phyloP scores from a whole-genome alignment of 2,888 invertebrate genomes.

The Hanleya hanleyi region DNA sequence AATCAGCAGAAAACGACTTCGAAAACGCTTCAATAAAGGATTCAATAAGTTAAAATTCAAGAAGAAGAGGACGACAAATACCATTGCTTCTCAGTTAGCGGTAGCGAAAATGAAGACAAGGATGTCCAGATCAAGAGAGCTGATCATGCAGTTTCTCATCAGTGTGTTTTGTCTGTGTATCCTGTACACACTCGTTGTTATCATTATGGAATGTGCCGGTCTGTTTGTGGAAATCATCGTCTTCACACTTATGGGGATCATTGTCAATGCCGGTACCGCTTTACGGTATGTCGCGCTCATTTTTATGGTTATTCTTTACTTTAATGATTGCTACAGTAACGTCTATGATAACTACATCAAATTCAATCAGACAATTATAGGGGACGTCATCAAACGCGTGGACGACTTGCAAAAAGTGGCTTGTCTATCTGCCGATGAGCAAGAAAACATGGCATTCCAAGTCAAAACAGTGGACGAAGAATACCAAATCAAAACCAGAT shows the following conservation, averaged over 20 bases:
- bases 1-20: not conserved
- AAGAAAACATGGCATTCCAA: constrained; percentile 40
- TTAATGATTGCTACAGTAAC: constrained; percentile 48
- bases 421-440: constrained; percentile 17
- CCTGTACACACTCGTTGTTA: constrained; percentile 22
- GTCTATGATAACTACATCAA: constrained; percentile 51
- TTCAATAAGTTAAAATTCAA: not conserved
- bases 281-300: constrained; percentile 36
- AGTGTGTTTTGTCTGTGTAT: not conserved
- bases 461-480: constrained; percentile 28
- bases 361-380: constrained; percentile 46
- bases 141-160: not conserved
- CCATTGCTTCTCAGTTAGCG: not conserved
- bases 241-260: constrained; percentile 42
- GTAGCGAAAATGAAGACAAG: not conserved
- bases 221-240: constrained; percentile 39
- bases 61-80: not conserved
- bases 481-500: constrained; percentile 15
- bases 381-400: constrained; percentile 34
- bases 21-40: constrained; percentile 2
- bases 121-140: not conserved
- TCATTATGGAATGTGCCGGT: constrained; percentile 42
- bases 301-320: constrained; percentile 43
- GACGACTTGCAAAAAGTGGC: constrained; percentile 34
- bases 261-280: constrained; percentile 39